Conservation (phyloP, 2,113 vertebrate genomes). For the Loxodonta africana region DNA sequence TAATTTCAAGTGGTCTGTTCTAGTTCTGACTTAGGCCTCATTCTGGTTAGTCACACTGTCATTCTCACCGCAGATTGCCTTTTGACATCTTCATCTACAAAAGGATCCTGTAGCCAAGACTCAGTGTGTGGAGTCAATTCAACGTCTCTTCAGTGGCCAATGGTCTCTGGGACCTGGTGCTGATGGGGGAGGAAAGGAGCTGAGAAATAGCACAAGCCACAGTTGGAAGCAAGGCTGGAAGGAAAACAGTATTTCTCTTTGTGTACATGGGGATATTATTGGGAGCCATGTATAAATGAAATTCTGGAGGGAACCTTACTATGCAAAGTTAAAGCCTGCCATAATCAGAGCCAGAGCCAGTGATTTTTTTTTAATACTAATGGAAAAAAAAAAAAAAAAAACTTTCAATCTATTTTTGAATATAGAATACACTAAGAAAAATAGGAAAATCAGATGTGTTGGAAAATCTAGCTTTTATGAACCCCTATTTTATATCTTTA, state of each 20-base stretch:
- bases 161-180: neutral
- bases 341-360: neutral
- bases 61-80: constrained; percentile 89
- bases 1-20: constrained; percentile 91
- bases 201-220: neutral
- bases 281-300: neutral
- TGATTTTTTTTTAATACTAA: neutral
- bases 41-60: constrained; percentile 92
- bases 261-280: neutral
- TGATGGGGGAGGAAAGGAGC: neutral
- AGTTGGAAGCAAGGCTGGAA: neutral
- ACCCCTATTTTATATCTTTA: neutral
- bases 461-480: neutral
- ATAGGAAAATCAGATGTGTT: neutral
- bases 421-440: neutral
- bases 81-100: constrained; percentile 92
- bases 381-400: neutral
- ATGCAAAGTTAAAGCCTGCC: neutral
- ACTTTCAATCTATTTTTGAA: neutral
- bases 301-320: neutral
- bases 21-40: constrained; percentile 90
- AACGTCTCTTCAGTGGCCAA: constrained; percentile 35
- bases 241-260: constrained; percentile 19
- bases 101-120: constrained; percentile 80
- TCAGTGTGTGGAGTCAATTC: constrained; percentile 81